Base-by-base conservation (phyloP, 2,888 invertebrate species). In the Pandemis cinnamomeana region DNA sequence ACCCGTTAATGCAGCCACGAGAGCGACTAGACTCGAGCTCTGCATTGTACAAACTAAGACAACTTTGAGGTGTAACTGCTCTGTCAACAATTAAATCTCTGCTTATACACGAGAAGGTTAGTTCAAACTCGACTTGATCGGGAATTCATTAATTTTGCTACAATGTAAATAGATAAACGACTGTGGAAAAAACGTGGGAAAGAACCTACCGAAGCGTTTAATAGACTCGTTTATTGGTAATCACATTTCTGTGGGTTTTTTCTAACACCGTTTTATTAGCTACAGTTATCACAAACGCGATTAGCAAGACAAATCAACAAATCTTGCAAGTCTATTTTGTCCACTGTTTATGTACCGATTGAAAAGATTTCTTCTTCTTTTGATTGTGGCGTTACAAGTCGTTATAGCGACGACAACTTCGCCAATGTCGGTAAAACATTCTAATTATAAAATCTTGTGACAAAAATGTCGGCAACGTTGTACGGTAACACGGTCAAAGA, bases 11-110 rank as follows among this genome's bases (percentile, higher is more conserved):
- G 89, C 83, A 82, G 85, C 89, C 80, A 82, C 82, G 82, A 78
- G 84, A 82, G 87, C 93, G 93, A 91, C 93, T 89, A 86, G 77
- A 84, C 92, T 86, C 90, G 87, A 87, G 91, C 91, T 87, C 89
- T 82, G 85, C 93, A 93, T 92, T 88, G 84, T 92, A 81, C 77
- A 79, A 87, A 93, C 93, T 93, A 91, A 91, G 82, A 80, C 84
- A 82, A 83, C 77, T 76, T 79, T 81, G 85, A 82, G 80, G 80
- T 83, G 80, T 74, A 74, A 70, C 66, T 74, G 70, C 67, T 44
- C 70, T 73, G 60, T 36, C 42, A 67, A 74, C 67, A 71, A 74
- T 74, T 74, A 55, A 71, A 61, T 71, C 61, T 41, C 63, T 69
- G 55, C 67, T n/a, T 58, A 68, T 69, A 64, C 67, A 72, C 48